phyloP scores from a whole-genome alignment of 1,140 invertebrate species.

The Eumaeus atala region DNA sequence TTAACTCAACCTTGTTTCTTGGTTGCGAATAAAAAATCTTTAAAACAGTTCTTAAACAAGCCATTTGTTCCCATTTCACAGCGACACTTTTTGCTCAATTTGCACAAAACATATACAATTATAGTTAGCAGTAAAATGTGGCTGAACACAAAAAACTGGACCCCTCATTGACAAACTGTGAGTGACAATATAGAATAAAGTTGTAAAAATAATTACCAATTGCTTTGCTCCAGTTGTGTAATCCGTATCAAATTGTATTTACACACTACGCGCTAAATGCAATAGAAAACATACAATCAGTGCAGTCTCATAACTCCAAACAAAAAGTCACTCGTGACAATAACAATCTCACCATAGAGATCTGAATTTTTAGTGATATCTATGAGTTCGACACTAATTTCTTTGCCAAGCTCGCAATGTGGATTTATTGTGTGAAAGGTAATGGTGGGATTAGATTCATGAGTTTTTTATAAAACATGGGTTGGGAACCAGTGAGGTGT shows the following conservation, averaged over 20 bases:
- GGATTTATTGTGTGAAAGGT: too few species aligned
- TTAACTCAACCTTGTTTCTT: too few species aligned
- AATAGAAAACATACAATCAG: conserved; percentile 4
- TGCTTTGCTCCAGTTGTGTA: background rate
- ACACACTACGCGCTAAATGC: background rate
- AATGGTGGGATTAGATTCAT: too few species aligned
- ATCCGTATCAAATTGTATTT: background rate
- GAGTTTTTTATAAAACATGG: conserved; percentile 10
- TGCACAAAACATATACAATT: conserved; percentile 3
- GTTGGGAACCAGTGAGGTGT: conserved; percentile 21
- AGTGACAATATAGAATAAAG: background rate
- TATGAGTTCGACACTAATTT: conserved; percentile 33
- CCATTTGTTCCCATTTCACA: too few species aligned
- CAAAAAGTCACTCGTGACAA: conserved; percentile 54
- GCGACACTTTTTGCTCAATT: background rate
- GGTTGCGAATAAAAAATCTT: too few species aligned
- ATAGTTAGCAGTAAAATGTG: conserved; percentile 4
- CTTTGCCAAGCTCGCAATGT: conserved; percentile 18
- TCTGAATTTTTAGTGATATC: too few species aligned
- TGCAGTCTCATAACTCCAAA: conserved; percentile 14
- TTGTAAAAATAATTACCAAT: background rate
- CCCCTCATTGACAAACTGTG: background rate
- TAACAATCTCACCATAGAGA: conserved; percentile 44
- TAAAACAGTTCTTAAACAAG: too few species aligned
- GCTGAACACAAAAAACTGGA: background rate